These are phyloP conservation scores for Tetramorium bicarinatum DNA, from an alignment of 2,888 invertebrate species.

Conservation along the genomic window DNA sequence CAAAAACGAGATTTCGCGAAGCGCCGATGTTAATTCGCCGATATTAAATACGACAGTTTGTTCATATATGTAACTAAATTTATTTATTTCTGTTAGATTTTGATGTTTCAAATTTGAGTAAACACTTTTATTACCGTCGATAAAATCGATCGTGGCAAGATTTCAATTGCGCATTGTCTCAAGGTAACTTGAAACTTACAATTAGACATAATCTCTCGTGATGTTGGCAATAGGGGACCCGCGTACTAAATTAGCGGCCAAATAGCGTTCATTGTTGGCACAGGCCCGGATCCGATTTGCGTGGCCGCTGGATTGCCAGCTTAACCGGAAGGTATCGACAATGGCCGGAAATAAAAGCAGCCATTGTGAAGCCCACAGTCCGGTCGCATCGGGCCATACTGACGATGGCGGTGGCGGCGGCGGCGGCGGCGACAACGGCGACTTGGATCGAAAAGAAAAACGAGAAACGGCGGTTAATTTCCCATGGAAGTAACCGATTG, in stretches of 20 bases:
- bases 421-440: not conserved
- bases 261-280: constrained; percentile 52
- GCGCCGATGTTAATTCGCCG: not conserved
- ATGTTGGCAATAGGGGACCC: not conserved
- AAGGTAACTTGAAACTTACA: not conserved
- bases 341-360: constrained; percentile 52
- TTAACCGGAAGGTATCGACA: constrained; percentile 53
- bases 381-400: constrained; percentile 26
- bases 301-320: constrained; percentile 23
- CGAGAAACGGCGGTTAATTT: constrained; percentile 44
- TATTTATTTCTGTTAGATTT: not conserved
- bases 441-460: constrained; percentile 26
- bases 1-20: not conserved
- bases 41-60: not conserved
- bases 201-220: not conserved
- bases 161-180: not conserved
- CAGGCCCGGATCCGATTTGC: constrained; percentile 38
- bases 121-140: not conserved
- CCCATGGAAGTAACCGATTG: constrained; percentile 53
- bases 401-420: not conserved
- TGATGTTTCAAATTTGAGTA: not conserved
- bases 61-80: not conserved
- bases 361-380: constrained; percentile 42
- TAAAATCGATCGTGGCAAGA: not conserved
- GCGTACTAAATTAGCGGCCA: constrained; percentile 41